Evolutionary conservation across 2,888 invertebrate species (phyloP).

Genomic region (Zele albiditarsus): DNA sequence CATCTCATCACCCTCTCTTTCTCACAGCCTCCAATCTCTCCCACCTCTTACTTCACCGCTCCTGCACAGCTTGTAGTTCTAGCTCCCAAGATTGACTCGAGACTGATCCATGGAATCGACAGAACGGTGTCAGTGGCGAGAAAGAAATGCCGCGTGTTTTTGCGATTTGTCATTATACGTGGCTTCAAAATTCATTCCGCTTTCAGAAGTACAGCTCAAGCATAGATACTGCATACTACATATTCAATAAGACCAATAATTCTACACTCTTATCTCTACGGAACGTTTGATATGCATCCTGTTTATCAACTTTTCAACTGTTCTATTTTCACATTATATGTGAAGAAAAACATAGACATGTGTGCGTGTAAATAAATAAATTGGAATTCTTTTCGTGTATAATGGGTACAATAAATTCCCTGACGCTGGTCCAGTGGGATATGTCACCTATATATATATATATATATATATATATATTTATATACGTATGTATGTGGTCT

Average conservation of each 20-base stretch:
- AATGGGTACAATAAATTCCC: conserved; percentile 23
- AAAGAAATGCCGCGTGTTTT: conserved; percentile 22
- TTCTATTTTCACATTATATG: conserved; percentile 12
- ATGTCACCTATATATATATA: not conserved
- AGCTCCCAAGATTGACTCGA: not conserved
- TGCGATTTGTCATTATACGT: conserved; percentile 29
- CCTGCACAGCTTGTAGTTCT: not conserved
- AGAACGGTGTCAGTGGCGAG: not conserved
- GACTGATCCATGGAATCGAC: not conserved
- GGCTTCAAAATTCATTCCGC: not conserved
- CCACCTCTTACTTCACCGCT: too few species aligned
- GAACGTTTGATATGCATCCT: not conserved
- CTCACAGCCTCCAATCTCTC: too few species aligned
- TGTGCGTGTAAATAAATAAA: conserved; percentile 8
- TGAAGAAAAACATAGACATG: not conserved
- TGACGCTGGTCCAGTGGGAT: not conserved
- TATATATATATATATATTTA: not conserved
- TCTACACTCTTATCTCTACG: not conserved
- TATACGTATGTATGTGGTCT: conserved; percentile 2
- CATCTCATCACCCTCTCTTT: too few species aligned
- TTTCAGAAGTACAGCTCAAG: not conserved
- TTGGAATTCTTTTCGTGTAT: conserved; percentile 14
- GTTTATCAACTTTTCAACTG: not conserved
- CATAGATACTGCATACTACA: not conserved
- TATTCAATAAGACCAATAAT: conserved; percentile 10